A percentile compares a stretch with the other conserved stretches of the same genome.
Evolutionary conservation across 1,140 invertebrate species (phyloP).

Genomic region (Melitaea cinxia): DNA sequence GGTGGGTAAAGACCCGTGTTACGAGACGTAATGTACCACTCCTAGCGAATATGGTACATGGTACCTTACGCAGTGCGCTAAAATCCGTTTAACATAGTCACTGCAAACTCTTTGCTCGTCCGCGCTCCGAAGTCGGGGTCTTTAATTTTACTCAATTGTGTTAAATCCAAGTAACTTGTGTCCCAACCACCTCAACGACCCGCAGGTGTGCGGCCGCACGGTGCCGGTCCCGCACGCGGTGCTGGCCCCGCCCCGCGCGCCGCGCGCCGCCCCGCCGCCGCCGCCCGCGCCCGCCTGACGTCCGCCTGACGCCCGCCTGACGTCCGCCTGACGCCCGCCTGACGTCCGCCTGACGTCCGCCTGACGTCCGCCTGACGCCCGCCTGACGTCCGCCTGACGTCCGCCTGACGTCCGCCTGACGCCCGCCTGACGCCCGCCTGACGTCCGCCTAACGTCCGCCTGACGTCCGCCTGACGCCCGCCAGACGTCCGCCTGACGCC

Average conservation of each 20-base stretch:
- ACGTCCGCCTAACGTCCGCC: constrained; percentile 52
- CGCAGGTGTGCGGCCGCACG: constrained; percentile 55
- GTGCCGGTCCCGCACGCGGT: constrained; percentile 64
- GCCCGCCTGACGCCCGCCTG: constrained; percentile 51
- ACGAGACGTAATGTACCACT: no score
- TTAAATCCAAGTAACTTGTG: no score
- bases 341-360: background rate
- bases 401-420: constrained; percentile 63
- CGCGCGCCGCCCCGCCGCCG: constrained; percentile 49
- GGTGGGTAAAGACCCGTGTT: no score
- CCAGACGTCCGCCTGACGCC: background rate
- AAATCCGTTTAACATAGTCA: no score
- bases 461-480: no score
- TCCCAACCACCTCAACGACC: no score
- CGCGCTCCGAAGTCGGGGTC: no score
- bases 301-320: background rate
- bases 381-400: constrained; percentile 59
- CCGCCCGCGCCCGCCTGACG: constrained; percentile 43
- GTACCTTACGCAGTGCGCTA: no score
- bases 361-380: constrained; percentile 51
- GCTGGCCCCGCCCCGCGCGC: constrained; percentile 62
- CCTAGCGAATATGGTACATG: no score
- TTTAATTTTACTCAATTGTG: no score
- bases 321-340: background rate
- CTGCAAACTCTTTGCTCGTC: no score